Base-by-base conservation (phyloP, 2,797 vertebrate genomes). In the Lepus oiostolus region DNA sequence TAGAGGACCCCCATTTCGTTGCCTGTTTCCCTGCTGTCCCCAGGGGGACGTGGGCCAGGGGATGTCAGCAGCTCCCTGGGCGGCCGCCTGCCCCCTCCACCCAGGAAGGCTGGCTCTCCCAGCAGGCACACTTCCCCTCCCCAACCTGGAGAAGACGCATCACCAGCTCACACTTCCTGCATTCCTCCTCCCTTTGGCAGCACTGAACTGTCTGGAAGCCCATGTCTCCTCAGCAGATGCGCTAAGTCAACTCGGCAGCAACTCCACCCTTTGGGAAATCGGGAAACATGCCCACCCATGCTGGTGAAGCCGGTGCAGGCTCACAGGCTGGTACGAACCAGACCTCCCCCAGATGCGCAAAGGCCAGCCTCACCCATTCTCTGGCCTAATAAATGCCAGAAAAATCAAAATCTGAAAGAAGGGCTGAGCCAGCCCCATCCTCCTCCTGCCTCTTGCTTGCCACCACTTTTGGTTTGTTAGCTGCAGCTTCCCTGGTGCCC, bases 221-320 rank as follows among this genome's bases (percentile, higher is more conserved):
- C 60, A 8, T 35, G 72, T 63, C 60, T 82, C 77, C 85, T 10
- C 4, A 32, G 38, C 54, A 38, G 47, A 42, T 62, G 35, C 88
- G 2, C 28, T 7, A 8, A 47, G 75, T 68, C 5, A 0, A 42
- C 58, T 54, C 71, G n/a, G 35, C 5, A 70, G n/a, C 65, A 26
- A 47, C 68, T 72, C 38, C 7, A 21, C 65, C 79, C 22, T 62
- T 21, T 13, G 30, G 24, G 75, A 87, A 70, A 11, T 71, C 90
- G 67, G 85, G 67, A 85, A 26, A 14, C 32, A 2, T 30, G 67
- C 42, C 72, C n/a, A 17, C 68, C 65, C 21, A 17, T 7, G 81
- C 60, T 47, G 50, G 22, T 1, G 0, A 2, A 13, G 50, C 79
- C 12, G 0, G 0, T 19, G 26, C 38, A 4, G 1, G 12, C 70